These are phyloP conservation scores for Drosophila anceps DNA, from an alignment of 2,888 invertebrate species.

Conservation along the genomic window DNA sequence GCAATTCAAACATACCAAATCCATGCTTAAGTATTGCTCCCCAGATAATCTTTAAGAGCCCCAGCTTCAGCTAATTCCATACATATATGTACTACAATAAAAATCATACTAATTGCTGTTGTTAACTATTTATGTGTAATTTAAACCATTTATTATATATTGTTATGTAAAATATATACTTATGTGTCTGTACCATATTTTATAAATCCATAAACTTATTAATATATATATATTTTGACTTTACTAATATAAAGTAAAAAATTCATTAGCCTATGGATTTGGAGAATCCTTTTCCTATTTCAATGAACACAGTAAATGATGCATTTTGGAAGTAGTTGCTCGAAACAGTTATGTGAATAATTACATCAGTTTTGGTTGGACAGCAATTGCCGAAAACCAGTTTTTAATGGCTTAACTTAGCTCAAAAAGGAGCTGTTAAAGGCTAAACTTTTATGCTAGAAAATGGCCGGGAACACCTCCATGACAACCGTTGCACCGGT, in stretches of 20 bases:
- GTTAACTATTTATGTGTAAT: slow-evolving; percentile 70
- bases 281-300: no score
- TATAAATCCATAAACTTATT: slow-evolving; percentile 29
- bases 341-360: no score
- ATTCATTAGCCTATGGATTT: neutral
- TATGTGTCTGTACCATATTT: slow-evolving; percentile 29
- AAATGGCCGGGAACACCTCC: neutral
- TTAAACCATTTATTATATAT: slow-evolving; percentile 37
- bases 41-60: slow-evolving; percentile 83
- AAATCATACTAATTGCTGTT: slow-evolving; percentile 42
- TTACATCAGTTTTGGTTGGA: no score
- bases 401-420: no score
- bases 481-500: slow-evolving; percentile 40
- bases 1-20: slow-evolving; percentile 88
- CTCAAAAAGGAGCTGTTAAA: neutral
- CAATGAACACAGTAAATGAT: no score
- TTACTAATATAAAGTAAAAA: neutral
- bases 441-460: no score
- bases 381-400: neutral
- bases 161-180: slow-evolving; percentile 27
- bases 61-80: slow-evolving; percentile 21
- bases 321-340: no score
- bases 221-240: neutral
- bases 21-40: slow-evolving; percentile 92
- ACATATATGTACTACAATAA: slow-evolving; percentile 1